Conservation (phyloP, 2,113 vertebrate genomes). For the Heterotilapia buettikoferi region DNA sequence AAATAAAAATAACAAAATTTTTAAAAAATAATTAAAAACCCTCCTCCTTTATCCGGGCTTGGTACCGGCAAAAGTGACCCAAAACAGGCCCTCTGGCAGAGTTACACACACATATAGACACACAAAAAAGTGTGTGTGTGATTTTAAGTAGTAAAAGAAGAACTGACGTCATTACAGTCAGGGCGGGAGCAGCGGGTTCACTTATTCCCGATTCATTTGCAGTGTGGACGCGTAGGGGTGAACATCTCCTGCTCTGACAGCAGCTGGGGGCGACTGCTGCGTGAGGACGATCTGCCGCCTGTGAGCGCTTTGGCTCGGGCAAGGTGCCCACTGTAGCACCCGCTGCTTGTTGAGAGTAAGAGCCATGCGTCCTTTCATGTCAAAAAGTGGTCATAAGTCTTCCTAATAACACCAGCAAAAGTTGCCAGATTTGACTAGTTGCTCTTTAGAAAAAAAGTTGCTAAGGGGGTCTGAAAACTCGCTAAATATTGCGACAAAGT, state of each 20-base stretch:
- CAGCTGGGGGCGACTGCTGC: background rate
- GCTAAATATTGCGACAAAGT: background rate
- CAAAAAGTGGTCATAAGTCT: background rate
- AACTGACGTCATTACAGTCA: background rate
- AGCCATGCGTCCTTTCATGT: rapidly evolving
- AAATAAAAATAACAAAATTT: rapidly evolving
- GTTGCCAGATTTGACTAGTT: background rate
- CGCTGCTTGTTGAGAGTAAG: background rate
- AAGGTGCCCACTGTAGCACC: background rate
- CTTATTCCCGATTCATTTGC: background rate
- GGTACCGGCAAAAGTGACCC: background rate
- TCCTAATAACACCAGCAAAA: background rate
- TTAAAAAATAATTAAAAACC: background rate
- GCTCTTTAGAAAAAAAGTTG: background rate
- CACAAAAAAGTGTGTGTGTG: background rate
- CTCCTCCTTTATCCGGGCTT: background rate
- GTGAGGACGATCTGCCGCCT: background rate
- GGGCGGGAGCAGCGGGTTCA: background rate
- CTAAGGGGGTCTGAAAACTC: background rate
- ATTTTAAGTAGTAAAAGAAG: background rate
- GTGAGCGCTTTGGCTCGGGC: background rate
- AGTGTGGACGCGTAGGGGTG: rapidly evolving
- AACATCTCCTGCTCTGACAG: background rate
- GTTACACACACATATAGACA: background rate
- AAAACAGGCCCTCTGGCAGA: background rate